These are phyloP conservation scores for Lophura nycthemera DNA, from an alignment of 2,113 vertebrate genomes.

Conservation along the genomic window DNA sequence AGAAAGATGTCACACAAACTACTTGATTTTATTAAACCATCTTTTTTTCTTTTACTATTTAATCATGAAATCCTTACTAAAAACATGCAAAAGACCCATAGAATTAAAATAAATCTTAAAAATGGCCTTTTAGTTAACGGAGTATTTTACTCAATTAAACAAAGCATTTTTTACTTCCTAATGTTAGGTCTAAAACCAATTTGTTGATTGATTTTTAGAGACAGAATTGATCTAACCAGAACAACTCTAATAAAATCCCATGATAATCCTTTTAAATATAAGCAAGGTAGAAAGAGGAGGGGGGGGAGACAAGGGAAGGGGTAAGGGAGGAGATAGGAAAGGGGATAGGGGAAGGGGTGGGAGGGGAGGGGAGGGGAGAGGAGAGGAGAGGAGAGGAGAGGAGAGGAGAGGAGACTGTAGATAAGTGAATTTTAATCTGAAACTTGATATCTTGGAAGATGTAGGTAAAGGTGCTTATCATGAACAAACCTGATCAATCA, in stretches of 20 bases:
- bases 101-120: neutral
- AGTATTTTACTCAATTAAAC: neutral
- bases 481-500: neutral
- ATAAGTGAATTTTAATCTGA: neutral
- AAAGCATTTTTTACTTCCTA: neutral
- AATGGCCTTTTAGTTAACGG: neutral
- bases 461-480: neutral
- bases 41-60: neutral
- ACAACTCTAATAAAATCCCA: neutral
- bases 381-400: no score
- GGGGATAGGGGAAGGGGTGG: neutral
- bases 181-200: neutral
- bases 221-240: neutral
- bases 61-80: neutral
- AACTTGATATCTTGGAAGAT: neutral
- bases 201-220: neutral
- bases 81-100: neutral
- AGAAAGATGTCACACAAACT: neutral
- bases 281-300: neutral
- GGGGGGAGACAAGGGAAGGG: no score
- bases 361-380: neutral
- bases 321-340: no score
- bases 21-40: neutral
- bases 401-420: rapidly evolving
- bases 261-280: neutral